Conservation (phyloP, 1,140 invertebrate genomes). For the Drosophila parvula region DNA sequence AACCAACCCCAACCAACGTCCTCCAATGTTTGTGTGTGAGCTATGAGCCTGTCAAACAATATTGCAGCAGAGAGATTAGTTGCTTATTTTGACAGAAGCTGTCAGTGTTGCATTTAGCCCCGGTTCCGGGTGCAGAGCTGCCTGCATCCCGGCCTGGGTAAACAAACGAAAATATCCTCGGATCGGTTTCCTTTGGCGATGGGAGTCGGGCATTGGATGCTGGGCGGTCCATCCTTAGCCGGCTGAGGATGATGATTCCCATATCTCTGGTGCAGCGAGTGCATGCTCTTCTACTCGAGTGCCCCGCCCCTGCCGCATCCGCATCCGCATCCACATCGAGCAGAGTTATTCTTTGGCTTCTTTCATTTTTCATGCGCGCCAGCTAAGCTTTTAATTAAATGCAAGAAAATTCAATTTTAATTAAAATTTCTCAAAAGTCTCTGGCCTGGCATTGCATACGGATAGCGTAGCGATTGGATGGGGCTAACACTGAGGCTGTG, state of each 20-base stretch:
- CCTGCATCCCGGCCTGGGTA: slow-evolving; percentile 26
- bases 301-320: slow-evolving; percentile 42
- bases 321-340: slow-evolving; percentile 40
- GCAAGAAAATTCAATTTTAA: slow-evolving; percentile 82
- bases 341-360: slow-evolving; percentile 64
- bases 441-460: slow-evolving; percentile 60
- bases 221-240: slow-evolving; percentile 15
- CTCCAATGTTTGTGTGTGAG: background rate
- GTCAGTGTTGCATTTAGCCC: slow-evolving; percentile 72
- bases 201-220: background rate
- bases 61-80: slow-evolving; percentile 70
- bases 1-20: background rate
- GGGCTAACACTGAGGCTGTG: slow-evolving; percentile 6
- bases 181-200: slow-evolving; percentile 19
- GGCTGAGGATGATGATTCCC: slow-evolving; percentile 68
- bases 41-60: slow-evolving; percentile 59
- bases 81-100: slow-evolving; percentile 78
- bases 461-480: slow-evolving; percentile 38
- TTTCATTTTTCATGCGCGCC: slow-evolving; percentile 54
- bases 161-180: slow-evolving; percentile 61
- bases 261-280: slow-evolving; percentile 68
- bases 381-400: slow-evolving; percentile 82
- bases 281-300: slow-evolving; percentile 73
- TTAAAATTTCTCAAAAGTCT: slow-evolving; percentile 80
- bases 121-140: slow-evolving; percentile 3